These are phyloP conservation scores for Mormyrops boulengeri DNA, from an alignment of 2,797 vertebrate genomes.

Conservation along the genomic window DNA sequence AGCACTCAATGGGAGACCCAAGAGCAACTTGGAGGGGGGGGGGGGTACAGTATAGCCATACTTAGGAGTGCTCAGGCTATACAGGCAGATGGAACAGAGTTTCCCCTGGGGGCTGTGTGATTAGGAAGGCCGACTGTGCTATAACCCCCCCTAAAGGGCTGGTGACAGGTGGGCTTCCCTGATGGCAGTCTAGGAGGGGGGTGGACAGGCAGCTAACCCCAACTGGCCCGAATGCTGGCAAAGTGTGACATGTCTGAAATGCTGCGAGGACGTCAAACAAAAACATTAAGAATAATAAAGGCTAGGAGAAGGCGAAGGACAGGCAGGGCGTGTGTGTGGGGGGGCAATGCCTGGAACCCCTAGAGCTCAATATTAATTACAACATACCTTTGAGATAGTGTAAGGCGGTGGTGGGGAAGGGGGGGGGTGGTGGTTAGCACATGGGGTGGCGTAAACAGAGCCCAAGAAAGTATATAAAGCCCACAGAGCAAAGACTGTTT, in stretches of 20 bases:
- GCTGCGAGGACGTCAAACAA: not conserved
- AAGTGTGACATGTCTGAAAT: not conserved
- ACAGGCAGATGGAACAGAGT: not conserved
- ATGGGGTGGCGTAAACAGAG: conserved; percentile 1
- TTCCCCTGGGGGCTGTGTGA: not conserved
- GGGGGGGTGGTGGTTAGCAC: not conserved
- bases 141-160: not conserved
- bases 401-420: not conserved
- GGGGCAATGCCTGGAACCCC: conserved; percentile 18
- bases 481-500: conserved; percentile 23
- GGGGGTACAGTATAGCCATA: not conserved
- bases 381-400: not conserved
- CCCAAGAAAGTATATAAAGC: conserved; percentile 17
- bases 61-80: not conserved
- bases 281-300: conserved; percentile 24
- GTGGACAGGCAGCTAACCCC: not conserved
- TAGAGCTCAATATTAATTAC: conserved; percentile 28
- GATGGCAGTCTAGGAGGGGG: not conserved
- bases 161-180: not conserved
- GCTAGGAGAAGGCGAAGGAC: not conserved
- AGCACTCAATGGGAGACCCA: conserved; percentile 30
- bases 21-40: not conserved
- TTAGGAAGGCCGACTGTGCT: not conserved
- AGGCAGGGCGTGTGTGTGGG: not conserved
- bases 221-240: not conserved